Percentiles rank a stretch among this genome's conserved stretches.
These are phyloP conservation scores for Oxystoma pomonae DNA, from an alignment of 2,888 invertebrate genomes.

Conservation along the genomic window DNA sequence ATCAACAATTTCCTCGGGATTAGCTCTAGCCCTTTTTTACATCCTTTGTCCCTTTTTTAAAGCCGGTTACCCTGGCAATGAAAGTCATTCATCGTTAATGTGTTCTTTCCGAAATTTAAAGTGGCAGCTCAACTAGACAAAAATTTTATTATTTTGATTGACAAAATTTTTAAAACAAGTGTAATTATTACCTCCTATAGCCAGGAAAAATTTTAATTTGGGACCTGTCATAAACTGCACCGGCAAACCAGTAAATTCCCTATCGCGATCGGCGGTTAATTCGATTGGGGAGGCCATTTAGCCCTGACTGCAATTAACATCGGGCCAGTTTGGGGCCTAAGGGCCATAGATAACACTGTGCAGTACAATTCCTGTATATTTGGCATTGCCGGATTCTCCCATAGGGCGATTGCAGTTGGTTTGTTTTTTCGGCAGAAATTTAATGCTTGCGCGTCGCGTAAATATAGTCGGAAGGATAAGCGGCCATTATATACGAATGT, in stretches of 20 bases:
- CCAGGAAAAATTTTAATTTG: no score
- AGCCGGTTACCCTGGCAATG: no score
- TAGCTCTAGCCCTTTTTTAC: no score
- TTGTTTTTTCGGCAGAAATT: conserved; percentile 20
- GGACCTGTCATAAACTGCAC: conserved; percentile 20
- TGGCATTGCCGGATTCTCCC: not conserved
- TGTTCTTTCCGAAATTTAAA: no score
- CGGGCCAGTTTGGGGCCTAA: conserved; percentile 30
- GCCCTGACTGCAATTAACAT: conserved; percentile 32
- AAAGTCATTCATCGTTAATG: no score
- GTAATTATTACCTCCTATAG: no score
- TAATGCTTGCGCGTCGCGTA: conserved; percentile 32
- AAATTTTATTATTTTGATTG: no score
- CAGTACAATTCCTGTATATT: not conserved
- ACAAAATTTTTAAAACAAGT: no score
- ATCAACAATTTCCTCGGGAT: no score
- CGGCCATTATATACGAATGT: no score
- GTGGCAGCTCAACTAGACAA: no score
- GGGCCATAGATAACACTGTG: conserved; percentile 33
- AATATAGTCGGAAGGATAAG: conserved; percentile 36
- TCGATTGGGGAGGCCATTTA: conserved; percentile 34
- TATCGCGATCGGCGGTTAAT: conserved; percentile 30
- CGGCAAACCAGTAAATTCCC: conserved; percentile 26
- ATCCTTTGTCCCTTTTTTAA: no score
- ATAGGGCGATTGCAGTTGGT: not conserved